Evolutionary conservation across 2,113 vertebrate genomes (phyloP).

Genomic region (Leptobrachium leishanense): DNA sequence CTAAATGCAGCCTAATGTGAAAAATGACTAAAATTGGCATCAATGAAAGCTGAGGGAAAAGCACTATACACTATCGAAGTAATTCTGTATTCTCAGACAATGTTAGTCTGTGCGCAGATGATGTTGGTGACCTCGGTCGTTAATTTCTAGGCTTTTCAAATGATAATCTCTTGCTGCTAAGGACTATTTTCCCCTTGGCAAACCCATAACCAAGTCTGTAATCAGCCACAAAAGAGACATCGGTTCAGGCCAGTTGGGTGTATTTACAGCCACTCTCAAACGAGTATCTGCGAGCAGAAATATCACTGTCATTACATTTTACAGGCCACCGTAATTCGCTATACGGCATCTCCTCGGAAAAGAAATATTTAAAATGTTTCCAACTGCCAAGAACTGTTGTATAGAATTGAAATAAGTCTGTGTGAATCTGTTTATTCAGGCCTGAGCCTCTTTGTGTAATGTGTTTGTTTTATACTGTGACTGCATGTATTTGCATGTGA

Average conservation of each 20-base stretch:
- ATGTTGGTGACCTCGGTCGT: slow-evolving; percentile 27
- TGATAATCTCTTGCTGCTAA: slow-evolving; percentile 45
- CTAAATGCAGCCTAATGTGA: not conserved
- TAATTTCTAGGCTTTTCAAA: slow-evolving; percentile 39
- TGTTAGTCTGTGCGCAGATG: not conserved
- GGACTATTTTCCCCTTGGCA: slow-evolving; percentile 42
- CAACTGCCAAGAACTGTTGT: slow-evolving; percentile 11
- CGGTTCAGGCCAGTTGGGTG: slow-evolving; percentile 39
- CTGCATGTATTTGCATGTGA: too few relatives aligned
- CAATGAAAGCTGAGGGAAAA: not conserved
- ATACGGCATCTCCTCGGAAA: slow-evolving; percentile 33
- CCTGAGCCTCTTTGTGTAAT: too few relatives aligned
- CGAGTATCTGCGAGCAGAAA: slow-evolving; percentile 46
- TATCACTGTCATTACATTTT: slow-evolving; percentile 49
- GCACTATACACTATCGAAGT: not conserved
- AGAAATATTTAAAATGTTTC: slow-evolving; percentile 40
- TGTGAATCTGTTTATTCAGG: not conserved
- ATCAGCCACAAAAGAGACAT: slow-evolving; percentile 50
- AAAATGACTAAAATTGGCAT: not conserved
- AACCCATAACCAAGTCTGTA: slow-evolving; percentile 46
- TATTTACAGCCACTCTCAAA: slow-evolving; percentile 43
- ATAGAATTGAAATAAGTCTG: not conserved
- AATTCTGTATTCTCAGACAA: slow-evolving; percentile 6
- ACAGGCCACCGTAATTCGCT: slow-evolving; percentile 42
- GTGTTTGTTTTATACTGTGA: too few relatives aligned